A percentile compares a stretch with the other conserved stretches of the same genome.
Evolutionary conservation across 2,888 invertebrate genomes (phyloP).

Genomic region (Tiphia femorata): DNA sequence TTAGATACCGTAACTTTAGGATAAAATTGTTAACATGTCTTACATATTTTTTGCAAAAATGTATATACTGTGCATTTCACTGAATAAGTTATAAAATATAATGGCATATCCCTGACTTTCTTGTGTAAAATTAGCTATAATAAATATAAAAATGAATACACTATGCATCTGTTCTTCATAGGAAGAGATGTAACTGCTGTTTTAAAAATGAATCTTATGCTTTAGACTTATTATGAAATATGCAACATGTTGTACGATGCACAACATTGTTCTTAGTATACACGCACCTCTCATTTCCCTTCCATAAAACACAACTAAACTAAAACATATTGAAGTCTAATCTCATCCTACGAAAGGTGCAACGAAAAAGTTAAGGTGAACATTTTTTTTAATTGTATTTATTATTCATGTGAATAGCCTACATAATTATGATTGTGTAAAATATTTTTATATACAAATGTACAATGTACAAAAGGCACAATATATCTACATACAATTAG

Average conservation of each 20-base stretch:
- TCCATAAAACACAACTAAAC: too few relatives aligned
- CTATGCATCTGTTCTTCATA: neutral
- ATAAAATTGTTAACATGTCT: conserved; percentile 23
- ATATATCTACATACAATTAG: conserved; percentile 66
- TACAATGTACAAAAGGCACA: conserved; percentile 68
- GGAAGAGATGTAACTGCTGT: too few relatives aligned
- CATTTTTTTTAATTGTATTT: conserved; percentile 53
- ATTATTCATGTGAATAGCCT: conserved; percentile 57
- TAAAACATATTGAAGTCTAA: too few relatives aligned
- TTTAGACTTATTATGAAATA: too few relatives aligned
- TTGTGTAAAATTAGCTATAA: conserved; percentile 33
- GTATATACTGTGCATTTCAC: conserved; percentile 50
- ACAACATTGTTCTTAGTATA: too few relatives aligned
- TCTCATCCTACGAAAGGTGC: neutral
- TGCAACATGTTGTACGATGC: too few relatives aligned
- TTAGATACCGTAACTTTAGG: conserved; percentile 1
- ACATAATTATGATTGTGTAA: conserved; percentile 63
- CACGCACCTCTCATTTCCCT: too few relatives aligned
- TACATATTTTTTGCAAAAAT: conserved; percentile 37
- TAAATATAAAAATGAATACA: conserved; percentile 28
- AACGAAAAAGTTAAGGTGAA: conserved; percentile 15
- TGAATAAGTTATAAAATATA: conserved; percentile 38
- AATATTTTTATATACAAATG: conserved; percentile 67
- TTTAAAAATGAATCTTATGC: too few relatives aligned
- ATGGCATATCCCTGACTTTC: conserved; percentile 37